These are phyloP conservation scores for Periophthalmus magnuspinnatus DNA, from an alignment of 2,797 vertebrate genomes.

Conservation along the genomic window DNA sequence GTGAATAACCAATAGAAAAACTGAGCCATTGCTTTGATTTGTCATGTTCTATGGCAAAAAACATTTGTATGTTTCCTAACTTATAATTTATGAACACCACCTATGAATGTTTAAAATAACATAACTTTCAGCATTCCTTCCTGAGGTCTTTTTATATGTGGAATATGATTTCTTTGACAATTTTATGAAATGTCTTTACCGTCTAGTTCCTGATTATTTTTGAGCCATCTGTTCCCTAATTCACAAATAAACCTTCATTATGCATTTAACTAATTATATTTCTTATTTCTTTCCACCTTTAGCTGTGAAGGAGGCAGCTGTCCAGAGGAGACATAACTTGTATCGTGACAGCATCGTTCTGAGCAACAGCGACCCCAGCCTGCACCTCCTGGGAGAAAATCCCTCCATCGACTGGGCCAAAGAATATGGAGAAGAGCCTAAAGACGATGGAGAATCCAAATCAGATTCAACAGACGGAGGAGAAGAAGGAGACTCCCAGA, in stretches of 20 bases:
- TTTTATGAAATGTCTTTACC: neutral
- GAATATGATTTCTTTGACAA: too few species aligned
- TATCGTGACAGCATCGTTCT: slow-evolving; percentile 94
- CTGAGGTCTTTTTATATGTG: too few species aligned
- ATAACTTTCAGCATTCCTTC: too few species aligned
- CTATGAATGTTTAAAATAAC: too few species aligned
- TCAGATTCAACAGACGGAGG: slow-evolving; percentile 6
- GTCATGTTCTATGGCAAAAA: too few species aligned
- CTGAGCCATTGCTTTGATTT: too few species aligned
- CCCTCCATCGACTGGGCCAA: slow-evolving; percentile 86
- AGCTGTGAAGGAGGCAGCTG: slow-evolving; percentile 95
- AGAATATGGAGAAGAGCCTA: slow-evolving; percentile 64
- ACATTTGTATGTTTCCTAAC: too few species aligned
- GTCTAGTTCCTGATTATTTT: neutral
- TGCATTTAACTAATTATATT: neutral
- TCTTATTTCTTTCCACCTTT: slow-evolving; percentile 19
- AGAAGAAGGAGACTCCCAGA: slow-evolving; percentile 45
- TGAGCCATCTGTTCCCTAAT: neutral
- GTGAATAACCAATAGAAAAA: too few species aligned
- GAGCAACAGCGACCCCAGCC: slow-evolving; percentile 91
- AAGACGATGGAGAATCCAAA: slow-evolving; percentile 21
- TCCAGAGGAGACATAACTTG: slow-evolving; percentile 93
- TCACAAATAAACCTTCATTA: neutral
- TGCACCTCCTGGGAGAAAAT: slow-evolving; percentile 86
- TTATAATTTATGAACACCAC: too few species aligned